Evolutionary conservation across 2,888 invertebrate genomes (phyloP), one percentile per base, ranked within the genome.

Genomic region (Euplagia quadripunctaria): DNA sequence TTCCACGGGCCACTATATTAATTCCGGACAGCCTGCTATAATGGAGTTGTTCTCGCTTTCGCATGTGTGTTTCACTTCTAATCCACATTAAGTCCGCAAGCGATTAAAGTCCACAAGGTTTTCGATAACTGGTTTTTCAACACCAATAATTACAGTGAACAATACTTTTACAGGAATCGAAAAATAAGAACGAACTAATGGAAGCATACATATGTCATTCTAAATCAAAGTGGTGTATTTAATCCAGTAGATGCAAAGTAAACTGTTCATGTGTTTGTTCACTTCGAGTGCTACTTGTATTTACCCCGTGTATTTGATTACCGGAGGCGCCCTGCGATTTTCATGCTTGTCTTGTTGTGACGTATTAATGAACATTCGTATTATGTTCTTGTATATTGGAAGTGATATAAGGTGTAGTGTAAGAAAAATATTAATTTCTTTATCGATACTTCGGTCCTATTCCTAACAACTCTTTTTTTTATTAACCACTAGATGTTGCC

Each of bases 261-360:
- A 79, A 79, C 82, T 72, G 71, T 51, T 64, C 72, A 63, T 66
- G 11, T 78, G 77, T 80, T 77, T 82, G 80, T 76, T 75, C 70
- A 75, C 75, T 71, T 79, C 78, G 71, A 76, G 77, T 73, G 78
- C 74, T 84, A 75, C 78, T 84, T 66, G 66, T 84, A 75, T 84
- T 82, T 79, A 73, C 84, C 77, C 70, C 11, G 72, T 77, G 73
- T 85, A 86, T 89, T 85, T 86, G 87, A 88, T 85, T 84, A 85
- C 76, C 70, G 79, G 66, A 78, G 73, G 81, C 84, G 71, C 83
- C 75, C 77, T 77, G 78, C 77, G 79, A 84, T 79, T 82, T 84
- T 86, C 88, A 84, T 84, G 87, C 84, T 86, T 85, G 79, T 82
- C 83, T 87, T 81, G 71, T 52, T 72, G 78, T 73, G 70, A n/a